phyloP scores from a whole-genome alignment of 1,140 invertebrate species.

The Yoshiicerus persimilis region DNA sequence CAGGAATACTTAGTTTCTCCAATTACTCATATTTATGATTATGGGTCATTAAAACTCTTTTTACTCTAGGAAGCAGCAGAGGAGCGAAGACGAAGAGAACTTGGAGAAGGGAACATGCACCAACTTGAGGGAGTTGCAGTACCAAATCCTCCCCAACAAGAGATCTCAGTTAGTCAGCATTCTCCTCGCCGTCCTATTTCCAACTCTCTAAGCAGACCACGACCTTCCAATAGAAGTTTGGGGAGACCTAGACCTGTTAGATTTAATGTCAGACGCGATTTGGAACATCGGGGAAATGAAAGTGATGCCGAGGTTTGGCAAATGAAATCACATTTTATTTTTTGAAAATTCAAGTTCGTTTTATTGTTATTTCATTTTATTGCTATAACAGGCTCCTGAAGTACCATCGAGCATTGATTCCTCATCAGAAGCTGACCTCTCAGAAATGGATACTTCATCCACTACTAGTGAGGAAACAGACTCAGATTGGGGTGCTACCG shows the following conservation, averaged over 20 bases:
- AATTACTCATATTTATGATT: too few species aligned
- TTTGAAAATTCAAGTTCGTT: neutral
- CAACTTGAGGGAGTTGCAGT: constrained; percentile 45
- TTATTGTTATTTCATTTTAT: neutral
- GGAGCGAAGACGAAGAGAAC: constrained; percentile 17
- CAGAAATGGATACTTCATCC: constrained; percentile 18
- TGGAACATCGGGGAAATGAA: constrained; percentile 7
- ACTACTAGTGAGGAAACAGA: constrained; percentile 37
- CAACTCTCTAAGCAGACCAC: neutral
- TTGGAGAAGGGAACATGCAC: neutral
- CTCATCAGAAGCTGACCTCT: neutral
- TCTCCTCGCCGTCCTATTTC: constrained; percentile 3
- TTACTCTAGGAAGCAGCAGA: constrained; percentile 31
- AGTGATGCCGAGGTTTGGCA: constrained; percentile 35
- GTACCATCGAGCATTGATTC: constrained; percentile 33
- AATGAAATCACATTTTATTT: too few species aligned
- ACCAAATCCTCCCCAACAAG: constrained; percentile 43
- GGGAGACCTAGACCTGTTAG: neutral
- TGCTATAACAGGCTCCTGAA: neutral
- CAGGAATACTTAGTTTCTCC: too few species aligned
- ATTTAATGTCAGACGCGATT: constrained; percentile 35
- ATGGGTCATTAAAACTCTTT: neutral
- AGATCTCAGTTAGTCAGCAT: constrained; percentile 45
- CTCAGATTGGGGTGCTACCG: constrained; percentile 39
- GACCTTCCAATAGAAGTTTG: neutral